phyloP scores from a whole-genome alignment of 1,140 invertebrate genomes.

The Lepidostoma basale region DNA sequence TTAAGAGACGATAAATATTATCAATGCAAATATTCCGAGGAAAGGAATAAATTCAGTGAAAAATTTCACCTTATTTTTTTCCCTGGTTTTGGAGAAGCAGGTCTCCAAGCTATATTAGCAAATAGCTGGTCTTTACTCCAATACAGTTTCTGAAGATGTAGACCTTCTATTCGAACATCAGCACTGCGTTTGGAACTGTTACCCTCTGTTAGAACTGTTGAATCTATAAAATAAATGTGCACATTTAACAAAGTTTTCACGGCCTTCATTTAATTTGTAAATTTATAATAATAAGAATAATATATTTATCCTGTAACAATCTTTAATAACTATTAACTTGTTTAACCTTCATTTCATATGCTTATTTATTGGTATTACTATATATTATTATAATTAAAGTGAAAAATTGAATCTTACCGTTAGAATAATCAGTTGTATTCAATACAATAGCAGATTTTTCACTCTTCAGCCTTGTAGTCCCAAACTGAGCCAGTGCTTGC shows the following conservation, averaged over 20 bases:
- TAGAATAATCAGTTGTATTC: slow-evolving; percentile 65
- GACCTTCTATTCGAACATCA: slow-evolving; percentile 53
- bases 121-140: slow-evolving; percentile 59
- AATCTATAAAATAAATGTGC: slow-evolving; percentile 24
- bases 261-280: no score
- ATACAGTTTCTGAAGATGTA: slow-evolving; percentile 59
- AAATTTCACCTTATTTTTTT: slow-evolving; percentile 51
- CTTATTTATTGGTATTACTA: no score
- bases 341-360: no score
- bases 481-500: slow-evolving; percentile 70
- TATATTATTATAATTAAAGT: neutral
- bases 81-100: slow-evolving; percentile 44
- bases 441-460: slow-evolving; percentile 69
- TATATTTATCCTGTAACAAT: no score
- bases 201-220: slow-evolving; percentile 18
- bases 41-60: no score
- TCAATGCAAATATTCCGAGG: no score
- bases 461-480: slow-evolving; percentile 67
- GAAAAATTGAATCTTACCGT: slow-evolving; percentile 48
- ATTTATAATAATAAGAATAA: no score
- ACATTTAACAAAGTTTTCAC: no score
- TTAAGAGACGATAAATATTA: no score
- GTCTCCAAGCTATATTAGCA: slow-evolving; percentile 60
- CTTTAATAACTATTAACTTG: no score
- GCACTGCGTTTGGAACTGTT: slow-evolving; percentile 48